phyloP scores from a whole-genome alignment of 2,113 vertebrate species.

The Sminthopsis crassicaudata region DNA sequence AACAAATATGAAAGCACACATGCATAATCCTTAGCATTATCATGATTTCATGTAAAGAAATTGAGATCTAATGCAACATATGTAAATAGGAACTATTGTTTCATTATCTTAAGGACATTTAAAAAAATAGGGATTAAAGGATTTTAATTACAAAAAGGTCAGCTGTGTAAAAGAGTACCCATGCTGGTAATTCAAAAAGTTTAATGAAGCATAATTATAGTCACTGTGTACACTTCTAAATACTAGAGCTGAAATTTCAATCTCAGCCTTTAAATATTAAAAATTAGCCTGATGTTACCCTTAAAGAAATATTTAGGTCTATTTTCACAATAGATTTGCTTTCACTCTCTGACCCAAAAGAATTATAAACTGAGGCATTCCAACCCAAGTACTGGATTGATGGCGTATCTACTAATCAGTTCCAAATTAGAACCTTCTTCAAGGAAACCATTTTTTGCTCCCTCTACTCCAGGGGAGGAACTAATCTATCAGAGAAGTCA shows the following conservation, averaged over 20 bases:
- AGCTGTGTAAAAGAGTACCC: background rate
- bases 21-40: background rate
- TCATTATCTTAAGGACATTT: constrained; percentile 22
- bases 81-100: background rate
- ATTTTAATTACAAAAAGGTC: constrained; percentile 15
- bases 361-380: background rate
- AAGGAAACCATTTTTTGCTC: background rate
- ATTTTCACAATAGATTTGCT: background rate
- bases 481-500: background rate
- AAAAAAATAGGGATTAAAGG: background rate
- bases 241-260: background rate
- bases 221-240: background rate
- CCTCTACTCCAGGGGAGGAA: background rate
- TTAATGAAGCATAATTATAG: background rate
- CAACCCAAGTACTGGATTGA: background rate
- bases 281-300: constrained; percentile 18
- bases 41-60: background rate
- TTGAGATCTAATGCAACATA: background rate
- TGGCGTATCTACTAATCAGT: background rate
- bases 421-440: background rate
- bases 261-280: constrained; percentile 5
- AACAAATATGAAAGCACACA: constrained; percentile 1
- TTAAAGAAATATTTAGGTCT: background rate
- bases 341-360: constrained; percentile 32
- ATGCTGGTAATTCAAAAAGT: background rate